A percentile compares a stretch with the other conserved stretches of the same genome.
phyloP scores from a whole-genome alignment of 2,113 vertebrate genomes.

The Nyctereutes procyonoides region DNA sequence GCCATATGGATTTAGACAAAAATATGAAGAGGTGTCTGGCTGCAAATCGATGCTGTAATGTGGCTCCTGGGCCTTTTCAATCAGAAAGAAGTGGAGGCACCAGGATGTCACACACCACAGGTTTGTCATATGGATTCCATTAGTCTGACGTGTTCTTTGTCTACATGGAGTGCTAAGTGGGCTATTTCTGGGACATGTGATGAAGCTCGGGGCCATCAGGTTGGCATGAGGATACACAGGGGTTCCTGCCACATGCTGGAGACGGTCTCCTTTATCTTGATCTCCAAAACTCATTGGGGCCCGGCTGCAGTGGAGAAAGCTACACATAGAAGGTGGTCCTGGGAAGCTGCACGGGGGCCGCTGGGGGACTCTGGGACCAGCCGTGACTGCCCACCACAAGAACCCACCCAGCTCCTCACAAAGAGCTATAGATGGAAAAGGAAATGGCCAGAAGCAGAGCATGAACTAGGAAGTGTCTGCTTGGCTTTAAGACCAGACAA shows the following conservation, averaged over 20 bases:
- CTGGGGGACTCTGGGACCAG: neutral
- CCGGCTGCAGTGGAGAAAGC: rapidly evolving
- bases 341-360: rapidly evolving
- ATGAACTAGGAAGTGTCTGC: neutral
- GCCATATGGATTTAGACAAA: neutral
- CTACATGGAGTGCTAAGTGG: neutral
- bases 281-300: too few species aligned
- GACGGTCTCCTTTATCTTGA: neutral
- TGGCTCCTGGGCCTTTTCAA: neutral
- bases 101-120: neutral
- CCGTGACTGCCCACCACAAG: rapidly evolving
- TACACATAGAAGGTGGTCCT: rapidly evolving
- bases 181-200: neutral
- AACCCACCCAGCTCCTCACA: neutral
- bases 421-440: neutral
- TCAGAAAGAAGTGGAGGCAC: neutral
- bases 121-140: neutral
- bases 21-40: neutral
- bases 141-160: neutral
- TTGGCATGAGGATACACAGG: rapidly evolving
- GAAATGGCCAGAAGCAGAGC: neutral
- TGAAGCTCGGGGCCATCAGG: neutral
- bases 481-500: neutral
- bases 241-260: neutral
- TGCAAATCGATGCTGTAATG: neutral